Evolutionary conservation across 1,140 invertebrate genomes (phyloP), one percentile per base, ranked within the genome.

Genomic region (Euwallacea fornicatus): DNA sequence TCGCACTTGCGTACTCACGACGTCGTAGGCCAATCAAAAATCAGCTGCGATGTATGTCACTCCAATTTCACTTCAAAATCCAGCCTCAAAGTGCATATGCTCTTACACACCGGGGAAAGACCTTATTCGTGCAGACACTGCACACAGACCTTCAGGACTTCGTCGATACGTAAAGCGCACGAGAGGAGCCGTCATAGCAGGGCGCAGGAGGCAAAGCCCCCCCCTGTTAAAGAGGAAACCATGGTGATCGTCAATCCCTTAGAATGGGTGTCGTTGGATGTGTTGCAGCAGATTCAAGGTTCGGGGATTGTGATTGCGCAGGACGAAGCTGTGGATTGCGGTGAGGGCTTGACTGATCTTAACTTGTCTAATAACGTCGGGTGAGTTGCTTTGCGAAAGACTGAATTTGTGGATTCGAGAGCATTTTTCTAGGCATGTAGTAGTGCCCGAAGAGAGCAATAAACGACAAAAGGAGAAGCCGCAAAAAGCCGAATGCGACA

Each of bases 51-150:
- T 56, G 82, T 89, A 7, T 90, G 89, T 73, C 83, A 82, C 63
- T 84, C 82, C 66, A 74, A 83, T 21, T 90, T 89, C 76, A 83
- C 87, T 7, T 87, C 86, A 0, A 88, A 87, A 72, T 86, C 87
- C 6, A 87, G 85, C 67, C 79, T 92, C 0, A 90, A 90, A 78
- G 87, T 91, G 10, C 91, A 92, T 76, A 90, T 91, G 88, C 47
- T 70, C 2, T 47, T 78, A 13, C 75, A 77, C 63, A 78, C 76
- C 70, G 77, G 89, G 42, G 86, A 88, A 71, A 76, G 88, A 43
- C 88, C 89, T 0, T 89, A 87, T 76, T 78, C 81, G 15, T 89
- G 88, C 75, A 76, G 82, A 2, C 80, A 86, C n/a, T 89, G 88
- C 73, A 83, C 86, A 42, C 80, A 85, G 21, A 81, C 83, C 63